phyloP scores from a whole-genome alignment of 2,797 vertebrate genomes.

The Mormyrus hasselquistii region DNA sequence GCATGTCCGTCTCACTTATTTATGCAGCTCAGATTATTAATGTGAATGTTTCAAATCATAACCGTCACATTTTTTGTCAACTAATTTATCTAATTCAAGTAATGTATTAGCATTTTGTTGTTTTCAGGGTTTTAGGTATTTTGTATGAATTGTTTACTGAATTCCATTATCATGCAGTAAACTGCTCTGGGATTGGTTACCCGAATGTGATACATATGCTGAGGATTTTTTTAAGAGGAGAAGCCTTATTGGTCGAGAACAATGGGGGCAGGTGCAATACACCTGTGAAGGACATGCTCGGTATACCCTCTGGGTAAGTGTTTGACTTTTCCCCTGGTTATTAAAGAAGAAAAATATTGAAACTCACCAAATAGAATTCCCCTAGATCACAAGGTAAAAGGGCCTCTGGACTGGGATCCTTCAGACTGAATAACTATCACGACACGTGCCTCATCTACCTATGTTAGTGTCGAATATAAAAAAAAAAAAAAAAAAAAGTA shows the following conservation, averaged over 20 bases:
- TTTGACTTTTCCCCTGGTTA: background rate
- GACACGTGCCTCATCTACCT: background rate
- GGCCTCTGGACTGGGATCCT: background rate
- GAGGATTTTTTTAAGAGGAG: background rate
- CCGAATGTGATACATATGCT: background rate
- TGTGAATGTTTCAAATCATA: background rate
- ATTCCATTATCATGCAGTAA: background rate
- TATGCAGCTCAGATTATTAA: background rate
- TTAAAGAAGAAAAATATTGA: background rate
- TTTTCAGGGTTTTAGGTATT: slow-evolving; percentile 6
- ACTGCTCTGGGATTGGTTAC: background rate
- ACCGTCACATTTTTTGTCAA: background rate
- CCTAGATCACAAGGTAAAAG: background rate
- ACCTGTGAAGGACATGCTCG: background rate
- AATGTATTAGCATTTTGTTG: background rate
- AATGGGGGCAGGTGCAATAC: background rate
- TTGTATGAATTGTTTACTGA: background rate
- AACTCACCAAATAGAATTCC: background rate
- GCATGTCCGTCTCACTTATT: background rate
- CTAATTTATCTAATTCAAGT: background rate
- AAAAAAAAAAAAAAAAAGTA: background rate
- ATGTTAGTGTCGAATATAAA: background rate
- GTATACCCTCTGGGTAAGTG: background rate
- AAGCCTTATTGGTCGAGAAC: background rate
- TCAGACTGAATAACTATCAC: background rate